Base-by-base conservation (phyloP, 2,888 invertebrate genomes). In the Euclidia mi region DNA sequence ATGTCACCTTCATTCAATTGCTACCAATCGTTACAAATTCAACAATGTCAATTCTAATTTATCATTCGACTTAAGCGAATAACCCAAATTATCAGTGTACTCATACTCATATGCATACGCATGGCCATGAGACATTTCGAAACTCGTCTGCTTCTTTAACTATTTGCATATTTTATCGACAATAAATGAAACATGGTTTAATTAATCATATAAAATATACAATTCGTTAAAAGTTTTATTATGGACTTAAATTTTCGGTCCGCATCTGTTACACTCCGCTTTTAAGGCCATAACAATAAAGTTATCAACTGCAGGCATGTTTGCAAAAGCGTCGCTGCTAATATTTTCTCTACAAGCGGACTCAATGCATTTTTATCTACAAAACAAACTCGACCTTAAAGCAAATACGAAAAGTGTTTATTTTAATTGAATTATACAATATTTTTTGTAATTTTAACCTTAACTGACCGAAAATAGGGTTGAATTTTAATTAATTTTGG, bases 261-360 rank as follows among this genome's bases (percentile, higher is more conserved):
- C 56, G 49, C 63, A 65, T 59, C 58, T 55, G 49, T 48, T 53
- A 49, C 44, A 44, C 43, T 29, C 38, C 47, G 41, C 62, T 69
- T 79, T 75, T 63, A 81, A 74, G 47, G 62, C 76, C 78, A 85
- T 84, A 84, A 84, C 79, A 84, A 84, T 87, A 86, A 87, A 87
- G 77, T 82, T 85, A 85, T 87, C 84, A 88, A 78, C 72, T 74
- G 69, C 69, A 79, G 74, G 68, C 73, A 65, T 77, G 79, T 82
- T 82, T 75, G 80, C 81, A 76, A 81, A 75, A 78, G 68, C 70
- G 65, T 81, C 79, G 71, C 78, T 73, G 69, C 78, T 71, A 75
- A 84, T 82, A 84, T 84, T 83, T 87, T 83, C 82, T 77, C 82
- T 71, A 56, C 53, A 35, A 57, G 64, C 64, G 70, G 58, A 72